Evolutionary conservation across 2,888 invertebrate species (phyloP), one percentile per base, ranked within the genome.

Genomic region (Calameuta pallipes): DNA sequence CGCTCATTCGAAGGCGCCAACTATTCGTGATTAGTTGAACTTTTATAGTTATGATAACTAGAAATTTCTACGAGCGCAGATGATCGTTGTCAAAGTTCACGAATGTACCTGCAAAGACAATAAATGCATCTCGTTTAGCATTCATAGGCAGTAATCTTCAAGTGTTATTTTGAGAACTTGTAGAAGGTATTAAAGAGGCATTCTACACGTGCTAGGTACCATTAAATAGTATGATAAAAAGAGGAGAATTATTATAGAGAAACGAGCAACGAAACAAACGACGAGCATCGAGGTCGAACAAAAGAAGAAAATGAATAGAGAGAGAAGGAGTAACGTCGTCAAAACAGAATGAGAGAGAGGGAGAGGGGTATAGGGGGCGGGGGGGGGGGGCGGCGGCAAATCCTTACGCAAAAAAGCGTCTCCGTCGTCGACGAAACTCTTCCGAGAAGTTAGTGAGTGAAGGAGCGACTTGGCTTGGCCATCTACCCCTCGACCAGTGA

Each of bases 321-420:
- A 23, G 71, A 71, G 30, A 15, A 71, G 71, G 71, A 34, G 33
- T 71, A 31, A 33, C 71, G 30, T 70, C 30, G 71, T 34, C 69
- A 69, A 41, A 34, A 36, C 73, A 68, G 78, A 73, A n/a, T 37
- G 75, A 56, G 37, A 36, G 68, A 15, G 68, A 15, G 15, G 4
- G 33, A 33, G 33, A 33, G 33, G 33, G 35, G 71, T n/a, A n/a
- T n/a, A n/a, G 75, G 36, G n/a, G 37, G 75, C n/a, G 30, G 30
- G 23, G 73, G 35, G 75, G 36, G n/a, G 37, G 75, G 73, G 35
- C 73, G 36, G n/a, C 33, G 75, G 35, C n/a, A 68, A 33, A 76
- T 34, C 30, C 36, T n/a, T 79, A 78, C 73, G 85, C 86, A 89
- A 89, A 89, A 90, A 89, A 86, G 83, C 85, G 87, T 87, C 87